phyloP scores from a whole-genome alignment of 2,113 vertebrate species.

The Alligator sinensis region DNA sequence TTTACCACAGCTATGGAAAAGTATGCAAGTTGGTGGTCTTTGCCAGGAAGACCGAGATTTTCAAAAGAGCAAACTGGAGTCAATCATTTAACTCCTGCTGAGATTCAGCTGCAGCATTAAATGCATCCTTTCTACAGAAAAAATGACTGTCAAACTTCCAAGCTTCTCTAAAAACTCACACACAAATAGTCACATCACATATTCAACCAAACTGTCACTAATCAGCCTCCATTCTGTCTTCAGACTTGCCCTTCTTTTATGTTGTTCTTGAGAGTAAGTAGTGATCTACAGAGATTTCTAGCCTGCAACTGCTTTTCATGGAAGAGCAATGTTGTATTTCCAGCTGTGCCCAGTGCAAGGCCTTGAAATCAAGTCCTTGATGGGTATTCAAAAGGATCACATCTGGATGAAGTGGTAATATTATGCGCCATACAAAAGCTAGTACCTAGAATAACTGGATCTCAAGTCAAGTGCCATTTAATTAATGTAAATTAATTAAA shows the following conservation, averaged over 20 bases:
- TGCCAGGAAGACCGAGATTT: not conserved
- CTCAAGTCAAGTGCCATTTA: not conserved
- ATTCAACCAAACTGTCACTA: not conserved
- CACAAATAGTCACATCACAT: too few species aligned
- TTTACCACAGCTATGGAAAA: not conserved
- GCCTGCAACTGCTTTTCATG: not conserved
- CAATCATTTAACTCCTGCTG: not conserved
- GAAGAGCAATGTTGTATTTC: not conserved
- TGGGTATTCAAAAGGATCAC: not conserved
- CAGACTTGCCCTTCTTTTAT: not conserved
- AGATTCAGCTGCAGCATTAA: not conserved
- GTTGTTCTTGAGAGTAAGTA: not conserved
- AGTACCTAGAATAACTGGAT: not conserved
- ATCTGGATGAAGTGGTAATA: not conserved
- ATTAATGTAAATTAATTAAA: not conserved
- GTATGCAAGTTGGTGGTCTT: not conserved
- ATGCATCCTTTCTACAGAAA: not conserved
- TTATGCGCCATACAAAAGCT: not conserved
- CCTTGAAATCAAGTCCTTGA: not conserved
- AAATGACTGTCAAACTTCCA: not conserved
- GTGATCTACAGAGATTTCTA: not conserved
- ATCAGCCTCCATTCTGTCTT: not conserved
- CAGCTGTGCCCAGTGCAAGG: not conserved
- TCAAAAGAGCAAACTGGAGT: not conserved
- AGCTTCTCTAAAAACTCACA: not conserved